These are phyloP conservation scores for Xanthorhoe spadicearia DNA, from an alignment of 2,888 invertebrate genomes.

Conservation along the genomic window DNA sequence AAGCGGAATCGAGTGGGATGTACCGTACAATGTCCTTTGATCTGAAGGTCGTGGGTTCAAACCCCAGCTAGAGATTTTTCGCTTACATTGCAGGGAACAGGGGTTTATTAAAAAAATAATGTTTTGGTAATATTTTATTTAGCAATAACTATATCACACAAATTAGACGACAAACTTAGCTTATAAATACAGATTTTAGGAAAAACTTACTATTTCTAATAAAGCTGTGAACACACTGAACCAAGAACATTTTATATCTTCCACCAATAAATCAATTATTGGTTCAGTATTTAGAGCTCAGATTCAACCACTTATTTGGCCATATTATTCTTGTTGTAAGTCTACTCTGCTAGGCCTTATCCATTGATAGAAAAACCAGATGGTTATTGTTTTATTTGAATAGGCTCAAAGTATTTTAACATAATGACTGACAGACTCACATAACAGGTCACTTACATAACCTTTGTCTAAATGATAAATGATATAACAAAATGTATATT, in stretches of 20 bases:
- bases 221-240: slow-evolving; percentile 2
- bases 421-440: neutral
- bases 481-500: slow-evolving; percentile 3
- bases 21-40: no score
- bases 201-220: slow-evolving; percentile 3
- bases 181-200: slow-evolving; percentile 15
- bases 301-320: neutral
- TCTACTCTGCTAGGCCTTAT: neutral
- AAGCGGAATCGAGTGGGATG: no score
- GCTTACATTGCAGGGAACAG: no score
- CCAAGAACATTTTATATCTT: neutral
- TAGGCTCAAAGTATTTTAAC: neutral
- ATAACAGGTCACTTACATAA: neutral
- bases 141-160: slow-evolving; percentile 21
- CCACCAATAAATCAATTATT: no score
- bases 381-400: neutral
- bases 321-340: neutral
- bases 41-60: no score
- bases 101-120: neutral
- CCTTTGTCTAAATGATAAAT: neutral
- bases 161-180: slow-evolving; percentile 21
- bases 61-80: no score
- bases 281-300: neutral
- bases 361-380: neutral
- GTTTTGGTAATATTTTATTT: slow-evolving; percentile 18